A percentile compares a stretch with the other conserved stretches of the same genome.
Evolutionary conservation across 1,140 invertebrate species (phyloP).

Genomic region (Acyrthosiphon pisum): DNA sequence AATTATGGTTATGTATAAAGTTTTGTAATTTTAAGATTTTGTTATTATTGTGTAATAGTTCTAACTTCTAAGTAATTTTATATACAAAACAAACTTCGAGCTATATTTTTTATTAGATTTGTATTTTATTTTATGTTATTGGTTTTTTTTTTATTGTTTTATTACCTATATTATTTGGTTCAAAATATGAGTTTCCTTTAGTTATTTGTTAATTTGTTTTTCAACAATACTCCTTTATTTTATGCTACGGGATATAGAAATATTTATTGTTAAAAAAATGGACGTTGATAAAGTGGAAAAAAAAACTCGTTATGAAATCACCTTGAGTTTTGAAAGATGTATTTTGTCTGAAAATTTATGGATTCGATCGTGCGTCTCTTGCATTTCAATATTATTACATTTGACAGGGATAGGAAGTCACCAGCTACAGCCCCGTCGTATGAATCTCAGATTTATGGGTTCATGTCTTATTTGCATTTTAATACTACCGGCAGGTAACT

Average conservation of each 20-base stretch:
- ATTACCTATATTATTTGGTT: not conserved
- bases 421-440: not conserved
- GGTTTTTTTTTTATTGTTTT: not conserved
- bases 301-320: conserved; percentile 11
- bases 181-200: not conserved
- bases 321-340: not conserved
- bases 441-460: conserved; percentile 2
- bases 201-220: conserved; percentile 18
- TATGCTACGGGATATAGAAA: not conserved
- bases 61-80: not conserved
- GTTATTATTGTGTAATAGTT: not conserved
- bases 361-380: not conserved
- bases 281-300: not conserved
- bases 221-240: not conserved
- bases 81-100: not conserved
- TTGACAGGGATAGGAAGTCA: not conserved
- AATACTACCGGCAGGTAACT: not conserved
- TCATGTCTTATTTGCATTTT: not conserved
- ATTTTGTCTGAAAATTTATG: not conserved
- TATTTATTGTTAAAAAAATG: not conserved
- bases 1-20: not conserved
- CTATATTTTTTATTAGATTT: not conserved
- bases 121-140: not conserved
- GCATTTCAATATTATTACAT: not conserved
- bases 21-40: not conserved